phyloP scores from a whole-genome alignment of 2,888 invertebrate genomes.

The Selenia dentaria region DNA sequence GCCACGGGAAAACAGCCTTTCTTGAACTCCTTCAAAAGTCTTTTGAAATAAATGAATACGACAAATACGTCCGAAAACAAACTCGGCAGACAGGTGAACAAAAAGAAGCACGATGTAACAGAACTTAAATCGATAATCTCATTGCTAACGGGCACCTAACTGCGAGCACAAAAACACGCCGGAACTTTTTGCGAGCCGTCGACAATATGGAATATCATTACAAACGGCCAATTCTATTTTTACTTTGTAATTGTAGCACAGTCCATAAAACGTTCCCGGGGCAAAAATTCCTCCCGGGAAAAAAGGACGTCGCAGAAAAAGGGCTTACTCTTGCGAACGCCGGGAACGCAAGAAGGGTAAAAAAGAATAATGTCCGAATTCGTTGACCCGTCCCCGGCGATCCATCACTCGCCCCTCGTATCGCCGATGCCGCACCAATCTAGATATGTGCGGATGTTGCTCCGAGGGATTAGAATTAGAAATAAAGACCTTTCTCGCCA shows the following conservation, averaged over 20 bases:
- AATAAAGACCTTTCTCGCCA: slow-evolving; percentile 50
- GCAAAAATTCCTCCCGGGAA: slow-evolving; percentile 74
- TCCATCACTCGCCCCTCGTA: slow-evolving; percentile 82
- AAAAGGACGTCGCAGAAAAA: slow-evolving; percentile 82
- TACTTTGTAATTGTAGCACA: slow-evolving; percentile 82
- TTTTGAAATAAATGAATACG: neutral
- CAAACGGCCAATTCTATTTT: slow-evolving; percentile 78
- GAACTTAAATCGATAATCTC: slow-evolving; percentile 10
- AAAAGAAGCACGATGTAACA: neutral
- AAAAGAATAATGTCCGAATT: slow-evolving; percentile 86
- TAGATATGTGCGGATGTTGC: slow-evolving; percentile 65
- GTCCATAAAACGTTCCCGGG: slow-evolving; percentile 76
- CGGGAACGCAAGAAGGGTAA: slow-evolving; percentile 82
- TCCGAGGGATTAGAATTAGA: slow-evolving; percentile 68
- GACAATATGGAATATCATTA: slow-evolving; percentile 71
- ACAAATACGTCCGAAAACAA: slow-evolving; percentile 3
- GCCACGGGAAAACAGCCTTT: neutral
- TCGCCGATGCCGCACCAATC: slow-evolving; percentile 60
- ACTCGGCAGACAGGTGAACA: neutral
- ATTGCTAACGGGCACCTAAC: slow-evolving; percentile 11
- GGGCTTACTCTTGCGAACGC: slow-evolving; percentile 81
- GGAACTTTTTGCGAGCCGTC: slow-evolving; percentile 45
- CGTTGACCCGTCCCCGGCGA: slow-evolving; percentile 85
- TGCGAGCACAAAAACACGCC: slow-evolving; percentile 32
- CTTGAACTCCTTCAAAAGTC: neutral